Evolutionary conservation across 2,888 invertebrate species (phyloP), one percentile per base, ranked within the genome.

Genomic region (Watsonalla cultraria): DNA sequence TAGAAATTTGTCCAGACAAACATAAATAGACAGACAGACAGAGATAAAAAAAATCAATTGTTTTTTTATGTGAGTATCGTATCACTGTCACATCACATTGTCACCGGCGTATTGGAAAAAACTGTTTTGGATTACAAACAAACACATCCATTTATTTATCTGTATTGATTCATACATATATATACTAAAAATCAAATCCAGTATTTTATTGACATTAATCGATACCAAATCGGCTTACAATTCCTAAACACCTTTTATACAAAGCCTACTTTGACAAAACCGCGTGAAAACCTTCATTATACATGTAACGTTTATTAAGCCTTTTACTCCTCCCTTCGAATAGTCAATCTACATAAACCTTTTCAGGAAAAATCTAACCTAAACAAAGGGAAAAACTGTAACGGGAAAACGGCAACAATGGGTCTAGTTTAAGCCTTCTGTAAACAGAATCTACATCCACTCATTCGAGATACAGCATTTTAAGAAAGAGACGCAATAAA

Each of bases 401-500:
- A 59, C 65, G 57, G 71, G 72, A 76, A 87, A 84, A 82, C 66
- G 76, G 75, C 82, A 83, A 86, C 86, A 85, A 81, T 83, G 78
- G 79, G 78, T 78, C 78, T 70, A 70, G 75, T 76, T 78, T 73
- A 78, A 84, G 82, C 80, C 75, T 80, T 81, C 66, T 64, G 76
- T 82, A 83, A 84, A 85, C 76, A 80, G 66, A 77, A 72, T 73
- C 71, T 70, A 76, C 80, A 75, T 73, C 74, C 74, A 68, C 66
- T 69, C 68, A 73, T 78, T 76, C 73, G 70, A 79, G 76, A 82
- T 76, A 72, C 74, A 72, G 75, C 76, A 74, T 76, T 73, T 64
- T 64, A 55, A 52, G 68, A 82, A 48, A 63, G 68, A 70, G 78
- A 86, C 46, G 60, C 58, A 39, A 73, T 70, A 76, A 35, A 5